Evolutionary conservation across 2,113 vertebrate genomes (phyloP).

Genomic region (Cyprinodon tularosa): DNA sequence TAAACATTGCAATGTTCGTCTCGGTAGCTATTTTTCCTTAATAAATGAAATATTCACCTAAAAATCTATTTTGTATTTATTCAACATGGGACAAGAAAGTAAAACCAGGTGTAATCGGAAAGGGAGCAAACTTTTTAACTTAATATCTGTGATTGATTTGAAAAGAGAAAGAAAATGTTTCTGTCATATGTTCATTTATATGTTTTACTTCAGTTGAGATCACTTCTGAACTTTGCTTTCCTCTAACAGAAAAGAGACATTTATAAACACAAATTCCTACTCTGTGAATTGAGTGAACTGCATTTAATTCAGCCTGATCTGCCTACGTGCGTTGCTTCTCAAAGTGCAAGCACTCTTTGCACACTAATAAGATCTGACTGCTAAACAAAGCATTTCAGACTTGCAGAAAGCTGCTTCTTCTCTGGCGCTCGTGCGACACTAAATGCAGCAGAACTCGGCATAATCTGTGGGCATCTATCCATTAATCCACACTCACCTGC

Average conservation of each 20-base stretch:
- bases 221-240: not conserved
- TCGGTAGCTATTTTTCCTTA: too few relatives aligned
- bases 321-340: conserved; percentile 23
- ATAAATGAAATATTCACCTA: too few relatives aligned
- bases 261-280: not conserved
- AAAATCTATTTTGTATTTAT: too few relatives aligned
- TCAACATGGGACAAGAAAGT: too few relatives aligned
- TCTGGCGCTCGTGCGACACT: not conserved
- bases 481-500: not conserved
- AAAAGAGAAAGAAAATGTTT: too few relatives aligned
- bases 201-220: not conserved
- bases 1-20: too few relatives aligned
- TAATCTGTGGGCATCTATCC: not conserved
- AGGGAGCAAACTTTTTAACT: too few relatives aligned
- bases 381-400: conserved; percentile 16
- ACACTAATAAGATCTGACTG: conserved; percentile 18
- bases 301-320: conserved; percentile 19
- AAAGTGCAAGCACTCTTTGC: conserved; percentile 1
- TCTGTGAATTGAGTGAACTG: not conserved
- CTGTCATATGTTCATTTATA: not conserved
- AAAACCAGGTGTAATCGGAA: too few relatives aligned
- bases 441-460: conserved; percentile 3
- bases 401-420: not conserved
- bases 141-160: too few relatives aligned
- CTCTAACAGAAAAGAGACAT: not conserved